Percentiles rank a stretch among this genome's conserved stretches.
phyloP scores from a whole-genome alignment of 2,888 invertebrate genomes.

The Axea sp. region DNA sequence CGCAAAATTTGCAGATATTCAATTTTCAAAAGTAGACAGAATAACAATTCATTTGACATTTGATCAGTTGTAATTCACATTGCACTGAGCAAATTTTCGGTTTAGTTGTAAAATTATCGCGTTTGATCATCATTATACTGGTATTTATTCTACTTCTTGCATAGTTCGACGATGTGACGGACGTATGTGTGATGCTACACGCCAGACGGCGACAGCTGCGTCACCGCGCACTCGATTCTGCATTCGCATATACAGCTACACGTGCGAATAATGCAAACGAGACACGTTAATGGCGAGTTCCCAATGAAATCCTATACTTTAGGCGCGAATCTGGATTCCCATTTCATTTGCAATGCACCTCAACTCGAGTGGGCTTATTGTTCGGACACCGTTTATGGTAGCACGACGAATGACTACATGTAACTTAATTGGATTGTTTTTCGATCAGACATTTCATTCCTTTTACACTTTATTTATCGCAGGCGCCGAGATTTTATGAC shows the following conservation, averaged over 20 bases:
- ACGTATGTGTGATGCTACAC: constrained; percentile 37
- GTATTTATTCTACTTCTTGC: constrained; percentile 43
- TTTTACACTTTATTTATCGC: constrained; percentile 17
- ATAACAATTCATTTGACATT: constrained; percentile 16
- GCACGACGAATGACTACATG: constrained; percentile 35
- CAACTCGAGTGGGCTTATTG: constrained; percentile 33
- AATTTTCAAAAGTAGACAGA: too few relatives aligned
- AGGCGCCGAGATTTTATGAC: constrained; percentile 7
- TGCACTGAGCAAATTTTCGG: constrained; percentile 12
- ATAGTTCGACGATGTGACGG: constrained; percentile 15
- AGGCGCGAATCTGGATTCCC: constrained; percentile 37
- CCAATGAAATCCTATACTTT: constrained; percentile 48
- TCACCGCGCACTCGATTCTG: constrained; percentile 45
- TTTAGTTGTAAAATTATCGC: constrained; percentile 31
- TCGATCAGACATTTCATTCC: constrained; percentile 35
- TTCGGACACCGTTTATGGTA: constrained; percentile 24
- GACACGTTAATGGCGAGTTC: constrained; percentile 58
- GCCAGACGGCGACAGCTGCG: constrained; percentile 29
- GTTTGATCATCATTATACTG: constrained; percentile 30
- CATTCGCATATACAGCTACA: constrained; percentile 43
- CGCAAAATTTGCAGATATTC: too few relatives aligned
- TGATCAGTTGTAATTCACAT: constrained; percentile 6
- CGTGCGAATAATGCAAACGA: constrained; percentile 61
- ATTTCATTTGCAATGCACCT: constrained; percentile 37
- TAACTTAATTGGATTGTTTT: constrained; percentile 63